Evolutionary conservation across 2,888 invertebrate species (phyloP).

Genomic region (Cabera pusaria): DNA sequence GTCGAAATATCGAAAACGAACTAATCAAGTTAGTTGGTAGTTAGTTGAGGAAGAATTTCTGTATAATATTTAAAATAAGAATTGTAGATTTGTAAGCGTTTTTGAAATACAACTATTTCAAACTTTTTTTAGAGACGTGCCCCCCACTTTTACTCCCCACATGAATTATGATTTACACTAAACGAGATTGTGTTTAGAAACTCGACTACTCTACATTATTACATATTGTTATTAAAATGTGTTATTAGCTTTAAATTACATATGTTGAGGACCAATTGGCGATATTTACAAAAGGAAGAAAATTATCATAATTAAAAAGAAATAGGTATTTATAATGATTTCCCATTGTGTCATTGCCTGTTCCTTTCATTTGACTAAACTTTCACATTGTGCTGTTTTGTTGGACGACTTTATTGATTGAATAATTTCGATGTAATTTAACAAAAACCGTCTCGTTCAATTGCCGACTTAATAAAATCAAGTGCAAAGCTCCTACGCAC

Average conservation of each 20-base stretch:
- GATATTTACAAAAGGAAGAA: slow-evolving; percentile 44
- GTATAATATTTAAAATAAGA: too few species aligned
- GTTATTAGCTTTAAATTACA: slow-evolving; percentile 56
- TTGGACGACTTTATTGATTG: too few species aligned
- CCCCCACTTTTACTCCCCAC: slow-evolving; percentile 15
- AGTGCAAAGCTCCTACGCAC: too few species aligned
- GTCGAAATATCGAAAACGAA: too few species aligned
- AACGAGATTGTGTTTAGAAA: slow-evolving; percentile 3
- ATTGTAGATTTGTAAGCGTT: too few species aligned
- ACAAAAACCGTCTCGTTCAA: too few species aligned
- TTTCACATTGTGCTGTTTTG: slow-evolving; percentile 22
- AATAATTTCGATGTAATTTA: too few species aligned
- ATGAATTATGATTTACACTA: slow-evolving; percentile 7
- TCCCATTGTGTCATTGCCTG: slow-evolving; percentile 71
- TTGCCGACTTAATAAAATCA: too few species aligned
- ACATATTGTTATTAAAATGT: slow-evolving; percentile 37
- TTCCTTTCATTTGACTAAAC: slow-evolving; percentile 62
- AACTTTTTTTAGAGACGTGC: too few species aligned
- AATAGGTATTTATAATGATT: slow-evolving; percentile 71
- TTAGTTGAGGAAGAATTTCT: too few species aligned
- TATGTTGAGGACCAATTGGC: slow-evolving; percentile 53
- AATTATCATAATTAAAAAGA: slow-evolving; percentile 48
- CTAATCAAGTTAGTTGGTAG: too few species aligned
- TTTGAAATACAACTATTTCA: too few species aligned
- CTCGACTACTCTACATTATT: background rate